Conservation (phyloP, 2,888 invertebrate genomes). For the Nebria salina region DNA sequence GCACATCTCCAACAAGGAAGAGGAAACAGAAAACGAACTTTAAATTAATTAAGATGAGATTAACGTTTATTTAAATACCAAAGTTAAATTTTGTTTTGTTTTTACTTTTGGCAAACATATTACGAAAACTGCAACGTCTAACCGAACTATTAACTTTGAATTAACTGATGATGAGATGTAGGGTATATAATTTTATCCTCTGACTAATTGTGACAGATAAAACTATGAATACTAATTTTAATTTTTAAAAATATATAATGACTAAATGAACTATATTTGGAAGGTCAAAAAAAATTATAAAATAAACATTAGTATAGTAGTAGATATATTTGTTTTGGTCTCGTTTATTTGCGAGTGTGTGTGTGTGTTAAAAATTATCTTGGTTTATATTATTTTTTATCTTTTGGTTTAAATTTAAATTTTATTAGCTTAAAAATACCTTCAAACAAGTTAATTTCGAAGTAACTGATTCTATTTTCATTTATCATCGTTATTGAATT, state of each 20-base stretch:
- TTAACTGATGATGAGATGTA: background rate
- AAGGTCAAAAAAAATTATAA: background rate
- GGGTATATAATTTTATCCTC: background rate
- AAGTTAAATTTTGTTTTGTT: background rate
- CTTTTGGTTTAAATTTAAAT: background rate
- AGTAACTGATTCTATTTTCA: background rate
- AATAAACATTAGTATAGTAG: background rate
- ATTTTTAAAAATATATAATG: slow-evolving; percentile 12
- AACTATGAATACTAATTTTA: background rate
- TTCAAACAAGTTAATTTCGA: background rate
- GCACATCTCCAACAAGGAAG: background rate
- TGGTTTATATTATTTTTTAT: background rate
- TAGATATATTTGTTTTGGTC: slow-evolving; percentile 8
- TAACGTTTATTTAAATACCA: background rate
- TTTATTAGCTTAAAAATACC: background rate
- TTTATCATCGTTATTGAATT: background rate
- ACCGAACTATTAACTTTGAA: background rate
- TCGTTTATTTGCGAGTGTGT: background rate
- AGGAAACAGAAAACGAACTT: background rate
- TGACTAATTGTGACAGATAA: background rate
- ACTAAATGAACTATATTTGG: slow-evolving; percentile 13
- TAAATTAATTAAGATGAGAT: background rate
- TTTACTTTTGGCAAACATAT: background rate
- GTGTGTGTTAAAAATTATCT: background rate
- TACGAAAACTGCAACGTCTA: background rate